phyloP scores from a whole-genome alignment of 2,888 invertebrate species.

The Orchesella flavescens region DNA sequence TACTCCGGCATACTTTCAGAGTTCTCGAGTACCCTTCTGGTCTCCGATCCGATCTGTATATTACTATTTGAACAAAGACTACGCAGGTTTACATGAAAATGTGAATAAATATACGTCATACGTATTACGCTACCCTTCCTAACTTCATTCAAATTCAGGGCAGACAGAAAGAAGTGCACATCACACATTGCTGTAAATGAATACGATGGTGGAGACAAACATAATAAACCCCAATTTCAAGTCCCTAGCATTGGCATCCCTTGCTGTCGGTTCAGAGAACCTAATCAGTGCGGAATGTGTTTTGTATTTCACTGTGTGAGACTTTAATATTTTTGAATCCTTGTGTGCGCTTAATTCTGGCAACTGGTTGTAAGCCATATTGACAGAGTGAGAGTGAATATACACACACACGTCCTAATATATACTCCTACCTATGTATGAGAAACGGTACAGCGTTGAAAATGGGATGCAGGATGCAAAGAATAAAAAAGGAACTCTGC shows the following conservation, averaged over 20 bases:
- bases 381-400: conserved; percentile 7
- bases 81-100: too few relatives aligned
- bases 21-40: conserved; percentile 16
- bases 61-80: too few relatives aligned
- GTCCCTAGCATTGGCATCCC: conserved; percentile 20
- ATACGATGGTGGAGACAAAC: conserved; percentile 14
- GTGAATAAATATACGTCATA: too few relatives aligned
- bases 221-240: conserved; percentile 21
- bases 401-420: neutral
- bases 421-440: neutral
- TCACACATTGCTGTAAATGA: conserved; percentile 25
- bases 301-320: conserved; percentile 23
- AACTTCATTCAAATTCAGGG: neutral
- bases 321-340: conserved; percentile 24
- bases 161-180: neutral
- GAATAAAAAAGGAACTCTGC: conserved; percentile 57
- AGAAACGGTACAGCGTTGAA: conserved; percentile 14
- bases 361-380: conserved; percentile 36
- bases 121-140: too few relatives aligned
- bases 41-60: neutral
- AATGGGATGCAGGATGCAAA: conserved; percentile 51
- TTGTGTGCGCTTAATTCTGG: too few relatives aligned
- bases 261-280: conserved; percentile 5
- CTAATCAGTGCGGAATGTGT: conserved; percentile 40
- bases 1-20: conserved; percentile 8